Percentiles rank a stretch among this genome's conserved stretches.
These are phyloP conservation scores for Myripristis jacobus DNA, from an alignment of 2,797 vertebrate genomes.

Conservation along the genomic window DNA sequence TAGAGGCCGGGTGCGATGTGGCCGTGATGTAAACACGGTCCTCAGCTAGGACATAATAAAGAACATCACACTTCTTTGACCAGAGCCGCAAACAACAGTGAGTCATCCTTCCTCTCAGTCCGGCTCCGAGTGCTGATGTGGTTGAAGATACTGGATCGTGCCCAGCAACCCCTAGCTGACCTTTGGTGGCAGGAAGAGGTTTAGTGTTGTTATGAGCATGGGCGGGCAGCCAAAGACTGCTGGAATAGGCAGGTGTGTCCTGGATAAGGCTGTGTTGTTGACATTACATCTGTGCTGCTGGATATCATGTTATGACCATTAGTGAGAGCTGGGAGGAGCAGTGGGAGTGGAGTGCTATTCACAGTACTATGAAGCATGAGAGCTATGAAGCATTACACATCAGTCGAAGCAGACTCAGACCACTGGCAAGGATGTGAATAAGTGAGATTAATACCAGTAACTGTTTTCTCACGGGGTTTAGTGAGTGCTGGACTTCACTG, in stretches of 20 bases:
- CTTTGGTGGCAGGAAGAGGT: conserved; percentile 48
- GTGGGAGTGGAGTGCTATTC: conserved; percentile 56
- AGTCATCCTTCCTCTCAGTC: conserved; percentile 14
- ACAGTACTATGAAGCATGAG: conserved; percentile 42
- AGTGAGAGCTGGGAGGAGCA: conserved; percentile 60
- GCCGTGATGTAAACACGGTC: conserved; percentile 36
- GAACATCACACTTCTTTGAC: conserved; percentile 32
- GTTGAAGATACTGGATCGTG: conserved; percentile 36
- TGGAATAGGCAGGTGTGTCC: conserved; percentile 69
- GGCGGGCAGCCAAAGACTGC: conserved; percentile 59
- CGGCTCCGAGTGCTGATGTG: conserved; percentile 22
- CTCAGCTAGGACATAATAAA: conserved; percentile 22
- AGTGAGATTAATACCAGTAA: background rate
- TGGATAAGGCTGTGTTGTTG: conserved; percentile 58
- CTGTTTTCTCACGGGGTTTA: conserved; percentile 27
- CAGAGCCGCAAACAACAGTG: background rate
- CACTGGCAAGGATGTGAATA: conserved; percentile 36
- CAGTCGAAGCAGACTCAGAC: conserved; percentile 35
- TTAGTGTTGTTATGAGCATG: conserved; percentile 47
- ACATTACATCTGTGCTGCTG: conserved; percentile 60
- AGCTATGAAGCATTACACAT: conserved; percentile 53
- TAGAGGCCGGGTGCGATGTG: conserved; percentile 45
- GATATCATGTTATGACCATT: conserved; percentile 65
- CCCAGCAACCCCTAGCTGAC: conserved; percentile 38
- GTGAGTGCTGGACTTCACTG: conserved; percentile 15